Base-by-base conservation (phyloP, 1,140 invertebrate species). In the Teleogryllus occipitalis region DNA sequence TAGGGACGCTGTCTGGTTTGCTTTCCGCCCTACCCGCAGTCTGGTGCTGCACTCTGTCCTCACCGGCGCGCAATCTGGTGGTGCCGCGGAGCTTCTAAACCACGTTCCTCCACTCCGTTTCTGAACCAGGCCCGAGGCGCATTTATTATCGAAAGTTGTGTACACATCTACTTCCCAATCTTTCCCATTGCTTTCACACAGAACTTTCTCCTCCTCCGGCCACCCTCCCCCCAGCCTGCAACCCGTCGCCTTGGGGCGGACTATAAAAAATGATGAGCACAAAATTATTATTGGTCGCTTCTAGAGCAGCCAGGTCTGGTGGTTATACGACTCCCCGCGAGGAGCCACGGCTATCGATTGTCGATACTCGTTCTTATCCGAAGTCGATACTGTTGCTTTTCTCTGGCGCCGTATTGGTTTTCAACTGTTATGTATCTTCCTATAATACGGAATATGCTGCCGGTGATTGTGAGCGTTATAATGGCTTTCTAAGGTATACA, bases 361-460 rank as follows among this genome's bases (percentile, higher is more conserved):
- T 65, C 54, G 54, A 65, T 65, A 65, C 54, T 65, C 18, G 54
- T 65, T 65, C 54, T 65, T 65, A 65, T 65, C 54, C 54, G 54
- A 65, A 65, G 54, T 65, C 54, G 54, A 65, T 65, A 65, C 10
- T 65, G 54, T 65, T 65, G 54, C 54, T 65, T 65, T 65, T 65
- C 54, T 18, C 54, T 65, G 27, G 54, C 54, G 54, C 54, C 54
- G 54, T 65, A 65, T 65, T 65, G 54, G 54, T 65, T 65, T 65
- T 65, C 54, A 65, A 65, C 54, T 65, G 54, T 65, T 65, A 65
- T 65, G 54, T 65, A 65, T 65, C 54, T 65, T 65, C 54, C 54
- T 65, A 65, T 65, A 65, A 65, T 65, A 65, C 54, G 54, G 54
- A 65, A 65, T 65, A 65, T 65, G 54, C 54, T 65, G 54, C 10